Base-by-base conservation (phyloP, 92 coral and sea anemone genomes). In the Epizoanthus ramosus region DNA sequence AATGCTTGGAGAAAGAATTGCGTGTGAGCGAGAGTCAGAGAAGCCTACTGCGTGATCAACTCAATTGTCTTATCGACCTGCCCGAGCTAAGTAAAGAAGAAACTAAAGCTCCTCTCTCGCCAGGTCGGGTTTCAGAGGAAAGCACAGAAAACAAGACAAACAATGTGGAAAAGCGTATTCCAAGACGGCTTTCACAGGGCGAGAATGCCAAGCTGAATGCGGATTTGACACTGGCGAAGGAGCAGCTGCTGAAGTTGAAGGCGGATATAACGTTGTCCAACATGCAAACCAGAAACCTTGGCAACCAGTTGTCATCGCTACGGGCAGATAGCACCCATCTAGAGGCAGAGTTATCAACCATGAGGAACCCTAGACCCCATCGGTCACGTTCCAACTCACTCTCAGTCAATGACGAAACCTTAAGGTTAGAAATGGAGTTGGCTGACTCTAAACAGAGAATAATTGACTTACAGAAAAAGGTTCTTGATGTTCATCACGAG, bases 251-350 rank as follows among this genome's bases (percentile, higher is more conserved):
- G 22, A 94, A 94, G 43, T 90, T 97, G 63, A 97, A 94, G 57
- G 91, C 96, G 4, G 97, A 97, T 71, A 81, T 97, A 3, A 93
- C 94, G 8, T 77, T 90, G 56, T 91, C 98, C 0, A 94, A 90
- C 75, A 73, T 91, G 80, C 98, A 93, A 43, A 93, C 98, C 1
- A 86, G 88, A 63, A 88, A 91, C 61, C 90, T 93, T 17, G 95
- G 98, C 16, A 73, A 93, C 0, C 98, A 93, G 47, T 71, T 93
- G 59, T 71, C 98, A 16, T 93, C 92, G 10, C 86, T 93, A 41
- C 91, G 98, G 66, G 98, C 92, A 73, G 94, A 93, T 45, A 93
- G 98, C 83, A 89, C 91, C 70, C 92, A 92, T 24, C 88, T 93
- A 1, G 98, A 93, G 25, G 95, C 90, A 17, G 98, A 93, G 63